Conservation (phyloP, 2,888 invertebrate genomes). For the Eupsilia transversa region DNA sequence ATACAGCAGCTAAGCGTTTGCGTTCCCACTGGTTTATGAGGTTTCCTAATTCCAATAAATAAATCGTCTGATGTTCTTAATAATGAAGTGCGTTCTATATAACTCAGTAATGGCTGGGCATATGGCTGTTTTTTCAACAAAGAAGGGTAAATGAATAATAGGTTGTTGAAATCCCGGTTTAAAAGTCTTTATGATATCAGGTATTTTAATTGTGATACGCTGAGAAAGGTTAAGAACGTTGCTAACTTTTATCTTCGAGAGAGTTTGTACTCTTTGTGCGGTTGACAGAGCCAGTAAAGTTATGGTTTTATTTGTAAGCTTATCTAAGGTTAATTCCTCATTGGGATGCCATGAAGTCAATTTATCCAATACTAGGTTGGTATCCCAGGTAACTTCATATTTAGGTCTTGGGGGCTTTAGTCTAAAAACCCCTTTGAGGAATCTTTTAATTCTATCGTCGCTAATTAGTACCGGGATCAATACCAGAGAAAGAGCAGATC, state of each 20-base stretch:
- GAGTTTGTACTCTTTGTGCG: background rate
- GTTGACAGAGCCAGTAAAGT: background rate
- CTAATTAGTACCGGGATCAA: too few species aligned
- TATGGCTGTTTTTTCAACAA: background rate
- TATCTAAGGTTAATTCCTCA: background rate
- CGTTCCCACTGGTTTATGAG: background rate
- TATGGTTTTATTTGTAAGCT: background rate
- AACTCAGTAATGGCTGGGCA: background rate
- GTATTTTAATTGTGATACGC: background rate
- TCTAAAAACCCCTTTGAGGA: background rate
- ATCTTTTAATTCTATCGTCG: background rate
- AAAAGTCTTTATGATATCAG: background rate
- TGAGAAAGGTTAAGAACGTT: background rate
- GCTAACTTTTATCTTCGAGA: background rate
- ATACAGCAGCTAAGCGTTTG: background rate
- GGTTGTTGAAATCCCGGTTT: conserved; percentile 4
- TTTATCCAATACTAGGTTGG: background rate
- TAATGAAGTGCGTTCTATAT: background rate
- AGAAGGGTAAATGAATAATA: background rate
- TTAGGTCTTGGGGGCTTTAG: background rate
- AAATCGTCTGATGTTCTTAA: background rate
- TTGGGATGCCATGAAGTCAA: background rate
- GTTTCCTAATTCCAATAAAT: conserved; percentile 1
- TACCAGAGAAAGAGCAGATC: too few species aligned
- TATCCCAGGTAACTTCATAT: background rate